Percentiles rank a stretch among this genome's conserved stretches.
Conservation (phyloP, 2,113 vertebrate species). For the Callospermophilus lateralis region DNA sequence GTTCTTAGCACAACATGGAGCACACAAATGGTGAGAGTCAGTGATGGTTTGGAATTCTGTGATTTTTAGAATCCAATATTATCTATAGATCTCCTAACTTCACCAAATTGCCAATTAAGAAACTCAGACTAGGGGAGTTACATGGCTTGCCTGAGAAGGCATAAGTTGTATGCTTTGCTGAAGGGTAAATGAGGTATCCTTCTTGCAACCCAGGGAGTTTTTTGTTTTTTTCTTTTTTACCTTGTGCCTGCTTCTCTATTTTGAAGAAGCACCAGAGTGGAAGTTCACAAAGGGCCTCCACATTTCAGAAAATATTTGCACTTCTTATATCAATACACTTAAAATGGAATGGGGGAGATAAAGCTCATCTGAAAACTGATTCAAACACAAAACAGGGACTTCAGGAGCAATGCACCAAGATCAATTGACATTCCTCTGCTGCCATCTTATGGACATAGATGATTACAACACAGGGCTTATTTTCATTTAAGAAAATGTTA, state of each 20-base stretch:
- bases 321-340: neutral
- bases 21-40: neutral
- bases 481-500: neutral
- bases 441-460: slow-evolving; percentile 62
- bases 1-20: neutral
- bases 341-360: neutral
- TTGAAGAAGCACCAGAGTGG: neutral
- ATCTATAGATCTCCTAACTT: neutral
- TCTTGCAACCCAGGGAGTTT: neutral
- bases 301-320: neutral
- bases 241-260: neutral
- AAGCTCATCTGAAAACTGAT: neutral
- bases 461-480: neutral
- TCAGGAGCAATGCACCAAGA: rapidly evolving
- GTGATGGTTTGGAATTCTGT: neutral
- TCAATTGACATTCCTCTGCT: slow-evolving; percentile 40
- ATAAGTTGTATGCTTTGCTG: neutral
- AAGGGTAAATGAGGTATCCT: neutral
- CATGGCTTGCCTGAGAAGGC: neutral
- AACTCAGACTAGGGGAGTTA: neutral
- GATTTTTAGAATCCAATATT: slow-evolving; percentile 1
- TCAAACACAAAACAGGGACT: neutral
- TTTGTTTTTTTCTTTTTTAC: no score
- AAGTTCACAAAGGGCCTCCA: neutral
- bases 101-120: neutral